A percentile compares a stretch with the other conserved stretches of the same genome.
Evolutionary conservation across 2,888 invertebrate species (phyloP).

Genomic region (Dicycla oo): DNA sequence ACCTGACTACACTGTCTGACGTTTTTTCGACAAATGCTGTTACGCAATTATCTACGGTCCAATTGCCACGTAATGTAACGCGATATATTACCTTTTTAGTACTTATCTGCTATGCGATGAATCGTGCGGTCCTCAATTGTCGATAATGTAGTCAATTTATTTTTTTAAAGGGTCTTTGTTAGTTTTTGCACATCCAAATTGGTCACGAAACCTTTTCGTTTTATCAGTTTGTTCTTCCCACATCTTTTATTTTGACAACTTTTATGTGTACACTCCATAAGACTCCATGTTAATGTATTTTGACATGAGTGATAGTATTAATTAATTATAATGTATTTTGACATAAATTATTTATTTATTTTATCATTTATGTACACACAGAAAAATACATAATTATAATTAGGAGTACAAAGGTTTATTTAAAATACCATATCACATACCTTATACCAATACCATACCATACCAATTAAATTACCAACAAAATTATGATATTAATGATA

Average conservation of each 20-base stretch:
- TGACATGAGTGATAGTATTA: too few relatives aligned
- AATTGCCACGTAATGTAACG: constrained; percentile 61
- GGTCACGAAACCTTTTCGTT: constrained; percentile 29
- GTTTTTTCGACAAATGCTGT: constrained; percentile 74
- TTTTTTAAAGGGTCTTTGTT: constrained; percentile 29
- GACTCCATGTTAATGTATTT: too few relatives aligned
- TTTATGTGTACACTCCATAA: constrained; percentile 18
- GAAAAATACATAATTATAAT: too few relatives aligned
- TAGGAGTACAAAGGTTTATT: too few relatives aligned
- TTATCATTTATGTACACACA: too few relatives aligned
- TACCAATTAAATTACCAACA: too few relatives aligned
- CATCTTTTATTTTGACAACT: constrained; percentile 36
- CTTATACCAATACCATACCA: too few relatives aligned
- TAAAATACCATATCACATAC: too few relatives aligned
- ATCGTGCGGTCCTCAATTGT: constrained; percentile 30
- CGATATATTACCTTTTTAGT: constrained; percentile 45
- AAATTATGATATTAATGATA: too few relatives aligned
- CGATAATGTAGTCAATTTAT: constrained; percentile 32
- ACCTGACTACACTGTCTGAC: constrained; percentile 78
- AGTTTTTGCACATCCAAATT: constrained; percentile 35
- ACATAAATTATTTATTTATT: too few relatives aligned
- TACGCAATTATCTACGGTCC: constrained; percentile 71
- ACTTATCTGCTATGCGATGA: constrained; percentile 25
- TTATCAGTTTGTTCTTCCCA: constrained; percentile 8
- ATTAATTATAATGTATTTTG: too few relatives aligned